Conservation (phyloP, 1,140 invertebrate genomes). For the Prorops nasuta region DNA sequence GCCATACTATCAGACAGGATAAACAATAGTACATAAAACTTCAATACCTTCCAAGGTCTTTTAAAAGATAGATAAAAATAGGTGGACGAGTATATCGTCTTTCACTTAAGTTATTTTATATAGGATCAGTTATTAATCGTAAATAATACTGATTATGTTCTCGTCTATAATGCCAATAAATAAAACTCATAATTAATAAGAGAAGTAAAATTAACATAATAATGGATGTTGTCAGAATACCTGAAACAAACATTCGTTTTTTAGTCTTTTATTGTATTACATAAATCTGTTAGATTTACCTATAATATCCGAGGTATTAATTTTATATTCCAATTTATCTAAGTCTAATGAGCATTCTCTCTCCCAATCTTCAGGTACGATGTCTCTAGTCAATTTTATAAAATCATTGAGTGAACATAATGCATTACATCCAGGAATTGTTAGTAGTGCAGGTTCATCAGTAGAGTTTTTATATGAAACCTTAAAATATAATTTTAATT, state of each 20-base stretch:
- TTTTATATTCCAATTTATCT: constrained; percentile 31
- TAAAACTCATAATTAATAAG: constrained; percentile 39
- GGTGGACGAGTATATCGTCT: no score
- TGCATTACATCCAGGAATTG: constrained; percentile 61
- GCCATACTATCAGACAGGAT: no score
- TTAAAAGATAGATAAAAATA: no score
- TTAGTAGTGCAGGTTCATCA: constrained; percentile 54
- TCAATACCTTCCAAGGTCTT: no score
- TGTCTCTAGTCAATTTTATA: constrained; percentile 52
- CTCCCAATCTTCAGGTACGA: constrained; percentile 61
- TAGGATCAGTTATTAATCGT: constrained; percentile 33
- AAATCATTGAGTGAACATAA: constrained; percentile 63
- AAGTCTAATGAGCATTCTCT: constrained; percentile 54
- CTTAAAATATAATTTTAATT: constrained; percentile 39
- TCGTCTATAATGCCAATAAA: constrained; percentile 46
- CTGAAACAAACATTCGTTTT: constrained; percentile 43
- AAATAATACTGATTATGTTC: constrained; percentile 49
- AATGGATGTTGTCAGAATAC: constrained; percentile 39
- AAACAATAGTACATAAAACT: no score
- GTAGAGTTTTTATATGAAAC: constrained; percentile 66
- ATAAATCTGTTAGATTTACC: constrained; percentile 40
- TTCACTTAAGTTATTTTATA: no score
- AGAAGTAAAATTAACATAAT: constrained; percentile 43
- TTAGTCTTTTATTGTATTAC: no score
- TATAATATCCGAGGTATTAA: constrained; percentile 38